Conservation (phyloP, 2,113 vertebrate genomes). For the Lagopus leucura region DNA sequence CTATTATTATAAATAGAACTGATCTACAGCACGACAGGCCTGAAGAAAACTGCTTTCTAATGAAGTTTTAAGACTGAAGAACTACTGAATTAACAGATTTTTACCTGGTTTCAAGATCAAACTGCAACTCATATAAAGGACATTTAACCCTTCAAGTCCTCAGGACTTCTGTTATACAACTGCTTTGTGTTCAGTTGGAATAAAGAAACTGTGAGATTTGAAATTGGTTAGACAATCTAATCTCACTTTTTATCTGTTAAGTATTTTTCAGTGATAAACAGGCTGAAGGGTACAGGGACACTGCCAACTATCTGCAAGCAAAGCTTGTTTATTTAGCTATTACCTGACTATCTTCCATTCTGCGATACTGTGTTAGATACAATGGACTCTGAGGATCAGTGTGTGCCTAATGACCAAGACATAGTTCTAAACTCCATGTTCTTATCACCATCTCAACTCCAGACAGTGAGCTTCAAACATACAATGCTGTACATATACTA, state of each 20-base stretch:
- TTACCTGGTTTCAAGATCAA: background rate
- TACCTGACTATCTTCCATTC: background rate
- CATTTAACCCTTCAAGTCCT: background rate
- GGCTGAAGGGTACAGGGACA: background rate
- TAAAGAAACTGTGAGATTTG: background rate
- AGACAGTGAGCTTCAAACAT: background rate
- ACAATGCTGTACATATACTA: background rate
- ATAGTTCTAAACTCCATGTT: background rate
- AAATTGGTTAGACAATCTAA: background rate
- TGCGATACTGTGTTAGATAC: background rate
- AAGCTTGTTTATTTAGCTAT: background rate
- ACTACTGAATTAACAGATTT: background rate
- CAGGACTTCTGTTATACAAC: background rate
- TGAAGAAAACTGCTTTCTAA: background rate
- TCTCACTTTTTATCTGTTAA: background rate
- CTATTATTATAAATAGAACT: background rate
- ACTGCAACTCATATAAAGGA: background rate
- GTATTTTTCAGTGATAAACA: background rate
- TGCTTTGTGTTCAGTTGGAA: accelerated
- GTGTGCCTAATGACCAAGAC: background rate
- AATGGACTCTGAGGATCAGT: background rate
- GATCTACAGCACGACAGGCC: background rate
- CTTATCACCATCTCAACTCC: background rate
- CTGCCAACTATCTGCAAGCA: background rate
- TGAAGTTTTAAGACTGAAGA: background rate